phyloP scores from a whole-genome alignment of 2,888 invertebrate species.

The Epicampocera succincta region DNA sequence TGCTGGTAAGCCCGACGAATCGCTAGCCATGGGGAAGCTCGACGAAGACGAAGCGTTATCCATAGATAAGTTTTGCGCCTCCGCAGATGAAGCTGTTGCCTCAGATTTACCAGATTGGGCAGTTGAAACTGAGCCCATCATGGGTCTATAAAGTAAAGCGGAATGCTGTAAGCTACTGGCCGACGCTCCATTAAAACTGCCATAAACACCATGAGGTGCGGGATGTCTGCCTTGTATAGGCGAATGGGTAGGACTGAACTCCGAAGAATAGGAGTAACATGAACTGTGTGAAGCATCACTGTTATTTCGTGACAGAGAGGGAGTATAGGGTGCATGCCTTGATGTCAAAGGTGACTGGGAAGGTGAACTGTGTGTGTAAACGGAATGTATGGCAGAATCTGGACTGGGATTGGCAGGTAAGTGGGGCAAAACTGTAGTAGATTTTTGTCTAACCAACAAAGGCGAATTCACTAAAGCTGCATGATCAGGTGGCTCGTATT shows the following conservation, averaged over 20 bases:
- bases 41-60: constrained; percentile 77
- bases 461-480: constrained; percentile 84
- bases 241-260: constrained; percentile 92
- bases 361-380: constrained; percentile 90
- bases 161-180: constrained; percentile 82
- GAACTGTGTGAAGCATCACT: constrained; percentile 95
- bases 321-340: constrained; percentile 90
- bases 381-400: constrained; percentile 94
- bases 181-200: constrained; percentile 75
- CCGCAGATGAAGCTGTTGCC: constrained; percentile 40
- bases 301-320: constrained; percentile 93
- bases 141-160: constrained; percentile 83
- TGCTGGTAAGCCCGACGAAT: constrained; percentile 76
- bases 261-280: constrained; percentile 92
- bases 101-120: constrained; percentile 38
- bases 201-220: constrained; percentile 74
- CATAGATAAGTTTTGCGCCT: constrained; percentile 77
- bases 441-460: constrained; percentile 85
- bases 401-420: constrained; percentile 92
- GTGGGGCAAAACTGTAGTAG: constrained; percentile 82
- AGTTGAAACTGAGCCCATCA: constrained; percentile 72
- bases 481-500: constrained; percentile 77
- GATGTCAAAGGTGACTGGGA: constrained; percentile 93
- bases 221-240: constrained; percentile 89
- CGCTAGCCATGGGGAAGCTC: constrained; percentile 60